These are phyloP conservation scores for Oscarella lobularis DNA, from an alignment of 37 sponge, comb jelly and placozoan species.

Conservation along the genomic window DNA sequence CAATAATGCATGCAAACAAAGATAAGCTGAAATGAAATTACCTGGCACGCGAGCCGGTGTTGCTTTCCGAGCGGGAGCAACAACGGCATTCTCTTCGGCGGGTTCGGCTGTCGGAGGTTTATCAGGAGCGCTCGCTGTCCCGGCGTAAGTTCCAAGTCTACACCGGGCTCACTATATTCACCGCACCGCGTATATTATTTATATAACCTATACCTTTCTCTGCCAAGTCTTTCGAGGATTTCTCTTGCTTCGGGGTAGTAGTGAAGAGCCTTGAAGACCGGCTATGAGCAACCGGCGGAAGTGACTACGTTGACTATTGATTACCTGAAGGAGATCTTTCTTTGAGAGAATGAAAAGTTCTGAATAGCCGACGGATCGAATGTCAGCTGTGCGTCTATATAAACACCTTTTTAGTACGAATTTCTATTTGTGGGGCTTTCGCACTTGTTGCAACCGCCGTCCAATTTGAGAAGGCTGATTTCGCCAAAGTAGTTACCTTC, in stretches of 20 bases:
- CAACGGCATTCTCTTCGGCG: too few relatives aligned
- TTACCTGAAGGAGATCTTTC: constrained; percentile 39
- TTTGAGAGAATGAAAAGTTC: constrained; percentile 43
- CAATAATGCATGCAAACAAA: too few relatives aligned
- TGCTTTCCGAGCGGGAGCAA: too few relatives aligned
- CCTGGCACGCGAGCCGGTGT: too few relatives aligned
- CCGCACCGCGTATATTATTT: too few relatives aligned
- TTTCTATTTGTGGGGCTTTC: not conserved
- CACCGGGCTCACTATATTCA: too few relatives aligned
- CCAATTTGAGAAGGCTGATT: constrained; percentile 38
- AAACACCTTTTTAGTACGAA: not conserved
- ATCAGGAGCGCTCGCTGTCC: too few relatives aligned
- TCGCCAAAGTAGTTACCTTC: constrained; percentile 60
- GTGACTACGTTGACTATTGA: not conserved
- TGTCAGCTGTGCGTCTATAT: constrained; percentile 38
- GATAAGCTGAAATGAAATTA: too few relatives aligned
- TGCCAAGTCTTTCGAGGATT: constrained; percentile 3
- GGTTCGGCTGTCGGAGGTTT: too few relatives aligned
- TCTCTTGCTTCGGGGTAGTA: constrained; percentile 25
- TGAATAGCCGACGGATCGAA: constrained; percentile 58
- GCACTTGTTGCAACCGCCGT: not conserved
- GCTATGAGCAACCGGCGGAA: not conserved
- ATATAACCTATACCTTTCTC: not conserved
- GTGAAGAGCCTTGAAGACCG: constrained; percentile 12
- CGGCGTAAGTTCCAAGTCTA: too few relatives aligned